Evolutionary conservation across 2,113 vertebrate species (phyloP), one percentile per base, ranked within the genome.

Genomic region (Anguilla japonica): DNA sequence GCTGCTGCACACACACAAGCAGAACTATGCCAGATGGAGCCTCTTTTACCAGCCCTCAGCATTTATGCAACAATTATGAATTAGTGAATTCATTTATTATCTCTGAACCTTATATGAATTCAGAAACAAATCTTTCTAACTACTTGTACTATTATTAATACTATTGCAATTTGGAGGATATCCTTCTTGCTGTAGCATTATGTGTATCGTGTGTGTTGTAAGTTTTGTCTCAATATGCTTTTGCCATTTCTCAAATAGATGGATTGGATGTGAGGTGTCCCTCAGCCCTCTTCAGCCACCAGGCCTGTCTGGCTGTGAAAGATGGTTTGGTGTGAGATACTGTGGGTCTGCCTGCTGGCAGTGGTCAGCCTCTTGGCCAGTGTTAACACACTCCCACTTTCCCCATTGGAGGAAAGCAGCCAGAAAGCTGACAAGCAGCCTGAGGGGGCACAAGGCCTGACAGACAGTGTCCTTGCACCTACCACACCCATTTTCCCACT

Each of bases 321-420:
- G 83, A 96, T 95, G 95, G 75, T 88, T 79, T 86, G 84, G 85
- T 88, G 84, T 82, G 84, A 85, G 57, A 67, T 50, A 8, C 86
- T 95, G 75, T 89, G 11, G 41, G 79, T 81, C 89, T 91, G 94
- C 89, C 88, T 95, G 85, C 86, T 95, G 89, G 91, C 89, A 14
- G 92, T 84, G 50, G 87, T 87, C 71, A 93, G 91, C 81, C 87
- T 93, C 34, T 90, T 87, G 2, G 88, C 91, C 86, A 86, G 43
- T 79, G 92, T 93, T 46, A 92, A 86, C 43, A 92, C 94, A 2
- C 86, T 92, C 75, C 89, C 46, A 0, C 46, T 63, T n/a, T 88
- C 85, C 13, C 84, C 81, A 5, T 84, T 81, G 18, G 89, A 85
- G 67, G 41, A 71, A 60, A 20, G 22, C 85, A 56, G 82, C 18